These are phyloP conservation scores for Tethya wilhelma DNA, from an alignment of 37 sponge, comb jelly and placozoan genomes.

Conservation along the genomic window DNA sequence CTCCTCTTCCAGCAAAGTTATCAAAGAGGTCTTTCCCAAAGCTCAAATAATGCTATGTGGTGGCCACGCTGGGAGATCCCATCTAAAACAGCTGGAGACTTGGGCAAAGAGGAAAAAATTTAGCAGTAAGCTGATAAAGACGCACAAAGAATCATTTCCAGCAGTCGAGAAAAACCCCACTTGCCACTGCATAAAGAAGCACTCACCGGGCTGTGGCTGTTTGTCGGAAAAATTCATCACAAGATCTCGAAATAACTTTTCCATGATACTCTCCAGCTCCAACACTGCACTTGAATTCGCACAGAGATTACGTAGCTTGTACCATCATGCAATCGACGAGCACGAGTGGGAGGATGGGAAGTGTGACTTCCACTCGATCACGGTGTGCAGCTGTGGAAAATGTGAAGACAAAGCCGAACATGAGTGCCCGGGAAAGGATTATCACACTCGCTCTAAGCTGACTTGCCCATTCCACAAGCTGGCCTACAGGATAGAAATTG, in stretches of 20 bases:
- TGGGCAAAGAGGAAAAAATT: constrained; percentile 16
- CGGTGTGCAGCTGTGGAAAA: constrained; percentile 20
- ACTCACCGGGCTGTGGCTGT: constrained; percentile 39
- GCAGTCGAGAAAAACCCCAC: background rate
- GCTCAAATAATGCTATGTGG: constrained; percentile 42
- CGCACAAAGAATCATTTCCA: constrained; percentile 26
- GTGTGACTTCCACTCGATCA: constrained; percentile 39
- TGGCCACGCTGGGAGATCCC: constrained; percentile 42
- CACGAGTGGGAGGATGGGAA: constrained; percentile 36
- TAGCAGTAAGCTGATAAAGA: background rate
- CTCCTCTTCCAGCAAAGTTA: background rate
- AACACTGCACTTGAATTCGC: constrained; percentile 21
- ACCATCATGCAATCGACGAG: constrained; percentile 38
- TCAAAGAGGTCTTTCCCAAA: background rate
- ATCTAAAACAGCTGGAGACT: constrained; percentile 8
- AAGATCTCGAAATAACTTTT: constrained; percentile 35
- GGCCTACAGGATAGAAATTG: constrained; percentile 41
- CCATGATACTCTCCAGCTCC: background rate
- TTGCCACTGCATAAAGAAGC: constrained; percentile 38
- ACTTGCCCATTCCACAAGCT: constrained; percentile 33
- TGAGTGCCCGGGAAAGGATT: constrained; percentile 23
- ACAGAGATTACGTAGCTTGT: background rate
- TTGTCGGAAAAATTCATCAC: constrained; percentile 28
- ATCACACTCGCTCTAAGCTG: constrained; percentile 7
- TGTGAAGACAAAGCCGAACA: constrained; percentile 17